These are phyloP conservation scores for Sciurus vulgaris DNA, from an alignment of 2,797 vertebrate species.

Conservation along the genomic window DNA sequence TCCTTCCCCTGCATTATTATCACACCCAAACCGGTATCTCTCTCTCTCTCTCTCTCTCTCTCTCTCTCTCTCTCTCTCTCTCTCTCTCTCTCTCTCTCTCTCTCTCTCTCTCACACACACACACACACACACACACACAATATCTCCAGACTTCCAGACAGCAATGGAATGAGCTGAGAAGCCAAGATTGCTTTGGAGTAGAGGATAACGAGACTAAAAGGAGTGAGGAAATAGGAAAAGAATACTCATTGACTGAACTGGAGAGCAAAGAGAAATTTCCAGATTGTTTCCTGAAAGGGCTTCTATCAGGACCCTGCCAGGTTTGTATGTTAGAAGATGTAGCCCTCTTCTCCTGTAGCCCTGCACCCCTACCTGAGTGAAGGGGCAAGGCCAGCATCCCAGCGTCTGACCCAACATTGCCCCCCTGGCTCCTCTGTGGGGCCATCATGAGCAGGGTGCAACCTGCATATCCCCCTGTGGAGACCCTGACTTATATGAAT, in stretches of 20 bases:
- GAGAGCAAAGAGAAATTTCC: not conserved
- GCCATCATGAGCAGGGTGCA: not conserved
- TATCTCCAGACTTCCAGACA: not conserved
- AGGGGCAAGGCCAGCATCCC: not conserved
- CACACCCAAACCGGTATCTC: not conserved
- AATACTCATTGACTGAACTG: not conserved
- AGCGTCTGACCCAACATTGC: not conserved
- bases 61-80: too few relatives aligned
- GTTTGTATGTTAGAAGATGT: not conserved
- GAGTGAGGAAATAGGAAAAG: not conserved
- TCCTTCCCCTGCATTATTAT: not conserved
- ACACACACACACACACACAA: not conserved
- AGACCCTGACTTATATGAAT: not conserved
- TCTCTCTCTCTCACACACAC: too few relatives aligned
- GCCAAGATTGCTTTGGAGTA: not conserved
- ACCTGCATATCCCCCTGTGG: not conserved
- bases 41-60: too few relatives aligned
- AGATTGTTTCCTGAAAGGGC: not conserved
- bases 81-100: too few relatives aligned
- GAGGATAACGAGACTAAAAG: not conserved
- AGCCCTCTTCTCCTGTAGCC: too few relatives aligned
- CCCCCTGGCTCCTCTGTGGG: not conserved
- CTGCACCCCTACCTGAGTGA: rapidly evolving
- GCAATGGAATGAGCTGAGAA: not conserved
- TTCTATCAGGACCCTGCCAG: not conserved